Evolutionary conservation across 2,888 invertebrate genomes (phyloP), one percentile per base, ranked within the genome.

Genomic region (Isoperla grammatica): DNA sequence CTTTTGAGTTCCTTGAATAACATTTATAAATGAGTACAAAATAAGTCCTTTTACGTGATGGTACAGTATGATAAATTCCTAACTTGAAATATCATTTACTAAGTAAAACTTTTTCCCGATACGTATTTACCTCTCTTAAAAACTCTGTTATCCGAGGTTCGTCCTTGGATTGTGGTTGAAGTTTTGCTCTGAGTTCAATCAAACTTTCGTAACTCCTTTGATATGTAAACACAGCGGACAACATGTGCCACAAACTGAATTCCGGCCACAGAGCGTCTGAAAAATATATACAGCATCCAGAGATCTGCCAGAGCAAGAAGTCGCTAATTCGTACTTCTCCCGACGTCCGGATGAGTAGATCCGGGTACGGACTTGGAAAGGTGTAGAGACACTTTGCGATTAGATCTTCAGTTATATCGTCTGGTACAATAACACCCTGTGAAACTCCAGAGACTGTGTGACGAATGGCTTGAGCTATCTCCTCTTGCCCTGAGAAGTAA

Each of bases 191-290:
- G 2, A 53, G 19, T 1, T 13, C 39, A 4, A 37, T 13, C 9
- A 57, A 35, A 5, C 45, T 17, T 12, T 23, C 1, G 60, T 73
- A 74, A 68, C 74, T 75, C 45, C 83, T 79, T 75, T 99, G 98
- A 74, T 90, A 99, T 68, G 88, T 84, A 68, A 97, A 84, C 62
- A 99, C 82, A 20, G 90, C 91, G 15, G 80, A 82, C 64, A 96
- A 76, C 55, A 99, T 81, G 75, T 96, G 88, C 94, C 95, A 97
- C 61, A 95, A 82, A 43, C 84, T 86, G 71, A 97, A 94, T 71
- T 96, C 95, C 1, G 99, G 99, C 99, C 99, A 99, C 37, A 98
- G 75, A 0, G 91, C 90, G 64, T 89, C 82, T 1, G 90, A 84
- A 75, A 98, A 99, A 71, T 90, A 89, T 42, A 98, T 73, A 46